Conservation (phyloP, 2,113 vertebrate species). For the Cromileptes altivelis region DNA sequence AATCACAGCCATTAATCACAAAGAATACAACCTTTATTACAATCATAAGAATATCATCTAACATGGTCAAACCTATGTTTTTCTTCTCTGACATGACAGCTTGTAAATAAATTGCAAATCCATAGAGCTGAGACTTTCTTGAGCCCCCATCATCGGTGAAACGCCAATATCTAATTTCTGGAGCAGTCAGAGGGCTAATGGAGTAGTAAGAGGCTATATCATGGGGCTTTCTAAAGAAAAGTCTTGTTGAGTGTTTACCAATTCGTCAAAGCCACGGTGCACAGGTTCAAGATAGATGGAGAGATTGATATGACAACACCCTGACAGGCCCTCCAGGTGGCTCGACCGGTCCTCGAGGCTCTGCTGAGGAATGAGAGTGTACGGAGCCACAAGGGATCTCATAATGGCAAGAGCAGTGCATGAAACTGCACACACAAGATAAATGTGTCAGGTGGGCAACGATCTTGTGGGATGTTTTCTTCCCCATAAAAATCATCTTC, state of each 20-base stretch:
- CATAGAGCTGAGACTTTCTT: not conserved
- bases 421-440: conserved; percentile 19
- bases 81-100: not conserved
- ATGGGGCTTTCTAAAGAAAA: conserved; percentile 43
- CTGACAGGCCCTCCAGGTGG: conserved; percentile 54
- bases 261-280: conserved; percentile 49
- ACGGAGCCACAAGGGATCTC: conserved; percentile 28
- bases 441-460: conserved; percentile 40
- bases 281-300: conserved; percentile 53
- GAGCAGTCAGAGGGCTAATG: conserved; percentile 59
- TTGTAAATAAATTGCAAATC: conserved; percentile 35
- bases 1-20: conserved; percentile 17
- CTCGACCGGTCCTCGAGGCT: conserved; percentile 17
- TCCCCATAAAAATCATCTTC: not conserved
- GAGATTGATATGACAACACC: conserved; percentile 46
- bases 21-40: conserved; percentile 11
- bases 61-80: not conserved
- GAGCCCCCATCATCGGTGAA: conserved; percentile 35
- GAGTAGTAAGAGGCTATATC: conserved; percentile 43
- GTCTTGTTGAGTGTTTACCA: conserved; percentile 49
- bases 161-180: conserved; percentile 72
- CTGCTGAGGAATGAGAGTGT: conserved; percentile 32
- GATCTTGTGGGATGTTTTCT: not conserved
- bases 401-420: conserved; percentile 24
- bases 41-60: conserved; percentile 4